Evolutionary conservation across 2,113 vertebrate genomes (phyloP), one percentile per base, ranked within the genome.

Genomic region (Channa argus): DNA sequence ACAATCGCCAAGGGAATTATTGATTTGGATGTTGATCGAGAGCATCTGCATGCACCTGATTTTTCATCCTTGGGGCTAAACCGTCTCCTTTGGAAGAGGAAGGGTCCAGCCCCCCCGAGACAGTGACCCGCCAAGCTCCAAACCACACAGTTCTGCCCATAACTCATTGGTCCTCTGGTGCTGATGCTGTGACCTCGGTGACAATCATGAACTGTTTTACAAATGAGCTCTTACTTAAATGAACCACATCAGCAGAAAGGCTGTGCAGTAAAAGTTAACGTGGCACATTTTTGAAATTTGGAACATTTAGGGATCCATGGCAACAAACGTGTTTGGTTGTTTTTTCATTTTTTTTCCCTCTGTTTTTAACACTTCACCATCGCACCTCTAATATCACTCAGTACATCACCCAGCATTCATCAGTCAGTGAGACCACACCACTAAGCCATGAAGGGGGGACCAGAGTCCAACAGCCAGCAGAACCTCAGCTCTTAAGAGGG

Each of bases 201-300:
- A 83, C 86, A 85, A 88, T 85, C 86, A 77, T 9, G 3, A 60
- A 34, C 43, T 41, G 51, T 33, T 59, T 46, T 12, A n/a, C n/a
- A 60, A 60, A 68, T n/a, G 53, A 64, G 43, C 69, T 66, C 52
- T 70, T 67, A 56, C 49, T 59, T 13, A 3, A 59, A 41, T 8
- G 1, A 44, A 14, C 14, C 11, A 56, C 46, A 45, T 6, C 4
- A 13, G 24, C 37, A n/a, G 37, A 58, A 39, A 45, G 8, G 33
- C 15, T n/a, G 38, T 15, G 56, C 38, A 43, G 10, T 5, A 15
- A 24, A 6, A 52, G n/a, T 13, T 41, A 2, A 41, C 13, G 12
- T 36, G 9, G 37, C 24, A 36, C 24, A 24, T 24, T 24, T 24
- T 24, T 24, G 24, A 24, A 24, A 24, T 24, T 24, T 24, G 24